Conservation (phyloP, 2,113 vertebrate genomes). For the Rhinopomastus cyanomelas region DNA sequence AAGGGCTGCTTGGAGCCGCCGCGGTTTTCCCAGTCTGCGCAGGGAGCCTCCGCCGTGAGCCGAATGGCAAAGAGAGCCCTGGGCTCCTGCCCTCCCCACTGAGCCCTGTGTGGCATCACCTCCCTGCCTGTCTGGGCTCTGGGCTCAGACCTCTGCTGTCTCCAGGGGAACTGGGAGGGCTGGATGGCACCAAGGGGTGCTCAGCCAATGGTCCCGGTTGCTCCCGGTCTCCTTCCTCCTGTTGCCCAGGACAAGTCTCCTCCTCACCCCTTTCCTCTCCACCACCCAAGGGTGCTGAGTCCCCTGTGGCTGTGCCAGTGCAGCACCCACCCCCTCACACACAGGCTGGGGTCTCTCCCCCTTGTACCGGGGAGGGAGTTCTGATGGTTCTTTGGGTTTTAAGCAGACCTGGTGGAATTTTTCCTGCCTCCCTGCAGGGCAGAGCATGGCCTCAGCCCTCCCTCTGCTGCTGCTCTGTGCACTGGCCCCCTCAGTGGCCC, state of each 20-base stretch:
- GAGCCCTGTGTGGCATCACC: neutral
- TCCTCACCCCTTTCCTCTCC: neutral
- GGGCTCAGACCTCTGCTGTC: neutral
- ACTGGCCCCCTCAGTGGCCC: neutral
- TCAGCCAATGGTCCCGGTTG: neutral
- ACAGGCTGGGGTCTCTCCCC: accelerated
- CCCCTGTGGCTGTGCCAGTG: accelerated
- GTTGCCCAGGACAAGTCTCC: no score
- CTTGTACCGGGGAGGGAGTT: neutral
- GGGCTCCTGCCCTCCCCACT: neutral
- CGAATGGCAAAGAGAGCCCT: constrained; percentile 50
- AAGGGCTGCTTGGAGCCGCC: constrained; percentile 8
- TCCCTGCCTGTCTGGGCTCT: accelerated
- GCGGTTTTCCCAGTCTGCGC: neutral
- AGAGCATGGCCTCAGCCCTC: constrained; percentile 45
- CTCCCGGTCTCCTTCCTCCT: neutral
- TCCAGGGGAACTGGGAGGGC: neutral
- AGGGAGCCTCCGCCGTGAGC: constrained; percentile 24
- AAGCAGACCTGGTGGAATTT: neutral
- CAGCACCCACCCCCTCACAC: accelerated
- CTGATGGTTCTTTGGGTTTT: accelerated
- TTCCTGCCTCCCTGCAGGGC: neutral
- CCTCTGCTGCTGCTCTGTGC: constrained; percentile 14
- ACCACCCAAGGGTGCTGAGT: neutral
- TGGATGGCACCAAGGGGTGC: neutral